Evolutionary conservation across 2,113 vertebrate species (phyloP), one percentile per base, ranked within the genome.

Genomic region (Stegostoma tigrinum): DNA sequence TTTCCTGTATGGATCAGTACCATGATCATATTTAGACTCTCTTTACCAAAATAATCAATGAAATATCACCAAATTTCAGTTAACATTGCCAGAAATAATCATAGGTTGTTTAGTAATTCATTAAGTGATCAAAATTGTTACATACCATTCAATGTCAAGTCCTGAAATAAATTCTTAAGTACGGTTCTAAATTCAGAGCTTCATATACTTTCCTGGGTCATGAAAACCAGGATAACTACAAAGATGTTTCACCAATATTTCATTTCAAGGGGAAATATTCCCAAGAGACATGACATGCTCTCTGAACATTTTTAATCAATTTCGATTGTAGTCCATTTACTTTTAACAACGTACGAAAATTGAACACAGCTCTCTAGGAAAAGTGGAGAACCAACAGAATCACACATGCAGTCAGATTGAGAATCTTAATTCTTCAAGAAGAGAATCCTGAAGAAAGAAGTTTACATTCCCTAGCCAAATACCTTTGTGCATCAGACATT

Each of bases 261-360:
- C 21, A 17, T 93, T 93, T 34, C 1, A n/a, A 66, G n/a, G 66
- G 61, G 61, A 93, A 64, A 93, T 93, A 66, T 64, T 38, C 89
- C 89, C 89, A 93, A 21, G 61, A 93, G 64, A 67, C 89, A 93
- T 66, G 17, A n/a, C 55, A 67, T 61, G 66, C 21, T 93, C 80
- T 42, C 89, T 93, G 34, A 10, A 21, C 66, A n/a, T 93, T 61
- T 93, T 61, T 93, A 95, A 85, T 95, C 64, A 68, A 95, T 95
- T 95, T 72, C 42, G 45, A 42, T 95, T 38, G 70, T 27, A 72
- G 64, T 83, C 72, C 95, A 95, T 85, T 96, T 96, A 96, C 96
- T 83, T 96, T 96, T 96, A 96, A 96, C 96, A 97, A 96, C 96
- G 96, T 48, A 96, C 97, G 97, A 97, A 97, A 98, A 97, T 97